Conservation (phyloP, 2,797 vertebrate genomes). For the Lycodopsis pacificus region DNA sequence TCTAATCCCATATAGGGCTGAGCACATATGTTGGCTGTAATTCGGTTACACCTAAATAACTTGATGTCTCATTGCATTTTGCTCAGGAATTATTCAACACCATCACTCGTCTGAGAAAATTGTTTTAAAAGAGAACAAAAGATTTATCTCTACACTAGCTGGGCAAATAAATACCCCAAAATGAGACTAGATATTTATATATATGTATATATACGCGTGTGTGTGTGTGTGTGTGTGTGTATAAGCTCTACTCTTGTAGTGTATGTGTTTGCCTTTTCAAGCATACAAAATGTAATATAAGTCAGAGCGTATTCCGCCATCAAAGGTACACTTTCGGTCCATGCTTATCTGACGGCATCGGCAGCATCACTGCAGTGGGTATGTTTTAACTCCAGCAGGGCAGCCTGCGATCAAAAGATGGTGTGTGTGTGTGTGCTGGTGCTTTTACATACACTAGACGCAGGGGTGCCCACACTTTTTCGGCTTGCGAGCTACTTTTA, state of each 20-base stretch:
- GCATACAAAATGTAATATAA: constrained; percentile 27
- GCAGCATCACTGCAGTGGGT: constrained; percentile 43
- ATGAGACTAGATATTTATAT: constrained; percentile 17
- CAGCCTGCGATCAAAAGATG: constrained; percentile 47
- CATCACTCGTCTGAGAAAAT: constrained; percentile 28
- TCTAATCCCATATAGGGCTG: constrained; percentile 60
- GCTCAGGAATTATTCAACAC: constrained; percentile 39
- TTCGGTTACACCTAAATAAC: constrained; percentile 65
- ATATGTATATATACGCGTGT: too few species aligned
- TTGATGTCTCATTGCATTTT: constrained; percentile 49
- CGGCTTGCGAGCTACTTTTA: too few species aligned
- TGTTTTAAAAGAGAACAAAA: constrained; percentile 7
- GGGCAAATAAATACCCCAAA: neutral
- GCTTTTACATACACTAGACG: neutral
- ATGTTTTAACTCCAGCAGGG: constrained; percentile 44
- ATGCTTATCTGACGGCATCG: constrained; percentile 54
- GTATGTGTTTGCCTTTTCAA: constrained; percentile 29
- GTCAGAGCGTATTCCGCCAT: constrained; percentile 32
- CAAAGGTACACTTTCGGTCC: constrained; percentile 39
- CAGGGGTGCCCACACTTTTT: too few species aligned
- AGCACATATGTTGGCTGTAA: constrained; percentile 71
- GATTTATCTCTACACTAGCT: neutral
- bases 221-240: too few species aligned
- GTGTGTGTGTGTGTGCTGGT: neutral
- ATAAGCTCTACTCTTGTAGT: neutral